phyloP scores from a whole-genome alignment of 2,113 vertebrate species.

The Tamias sibiricus region DNA sequence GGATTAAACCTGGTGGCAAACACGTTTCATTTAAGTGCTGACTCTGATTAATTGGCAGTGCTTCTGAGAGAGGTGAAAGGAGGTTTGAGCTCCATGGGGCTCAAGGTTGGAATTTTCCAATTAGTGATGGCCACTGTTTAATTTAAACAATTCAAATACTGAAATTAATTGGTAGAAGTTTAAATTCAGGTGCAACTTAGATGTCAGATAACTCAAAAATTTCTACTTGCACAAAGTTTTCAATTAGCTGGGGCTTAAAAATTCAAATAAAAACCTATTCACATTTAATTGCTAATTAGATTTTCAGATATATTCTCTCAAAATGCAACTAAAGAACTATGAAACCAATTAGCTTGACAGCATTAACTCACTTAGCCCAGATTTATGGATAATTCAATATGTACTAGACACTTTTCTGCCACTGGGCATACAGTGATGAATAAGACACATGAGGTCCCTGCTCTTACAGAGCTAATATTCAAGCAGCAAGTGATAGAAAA shows the following conservation, averaged over 20 bases:
- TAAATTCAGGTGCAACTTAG: constrained; percentile 7
- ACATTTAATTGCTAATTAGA: constrained; percentile 31
- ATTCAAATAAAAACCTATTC: constrained; percentile 34
- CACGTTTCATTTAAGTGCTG: background rate
- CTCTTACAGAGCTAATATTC: background rate
- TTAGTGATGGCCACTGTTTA: background rate
- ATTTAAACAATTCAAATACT: constrained; percentile 32
- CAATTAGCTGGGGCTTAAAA: constrained; percentile 5
- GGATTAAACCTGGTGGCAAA: background rate
- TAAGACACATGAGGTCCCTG: background rate
- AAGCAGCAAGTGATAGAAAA: background rate
- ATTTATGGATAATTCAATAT: constrained; percentile 19
- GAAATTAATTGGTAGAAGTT: constrained; percentile 6
- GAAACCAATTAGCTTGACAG: constrained; percentile 39
- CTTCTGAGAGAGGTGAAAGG: background rate
- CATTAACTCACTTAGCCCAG: constrained; percentile 32
- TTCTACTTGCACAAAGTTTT: background rate
- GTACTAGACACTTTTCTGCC: background rate
- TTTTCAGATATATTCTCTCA: constrained; percentile 43
- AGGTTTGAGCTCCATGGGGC: background rate
- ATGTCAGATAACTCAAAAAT: background rate
- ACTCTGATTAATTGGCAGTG: background rate
- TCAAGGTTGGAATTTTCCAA: background rate
- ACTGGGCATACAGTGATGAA: background rate
- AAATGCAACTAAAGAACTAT: constrained; percentile 43